These are phyloP conservation scores for Enteromius anoplus DNA, from an alignment of 2,797 vertebrate species.

Conservation along the genomic window DNA sequence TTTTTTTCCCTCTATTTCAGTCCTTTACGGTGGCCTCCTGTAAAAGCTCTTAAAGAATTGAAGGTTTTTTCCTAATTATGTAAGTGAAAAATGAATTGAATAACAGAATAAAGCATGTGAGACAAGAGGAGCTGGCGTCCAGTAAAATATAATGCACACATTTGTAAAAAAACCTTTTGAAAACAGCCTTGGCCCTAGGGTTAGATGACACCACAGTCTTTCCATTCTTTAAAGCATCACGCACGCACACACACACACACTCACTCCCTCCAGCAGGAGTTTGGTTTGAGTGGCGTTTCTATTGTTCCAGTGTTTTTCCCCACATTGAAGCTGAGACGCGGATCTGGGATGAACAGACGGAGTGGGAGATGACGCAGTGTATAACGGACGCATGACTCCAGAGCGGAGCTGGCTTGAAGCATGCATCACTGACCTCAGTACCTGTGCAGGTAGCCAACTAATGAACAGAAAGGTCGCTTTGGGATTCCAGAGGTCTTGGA, in stretches of 20 bases:
- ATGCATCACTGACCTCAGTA: constrained; percentile 41
- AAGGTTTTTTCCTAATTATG: background rate
- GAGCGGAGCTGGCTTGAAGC: constrained; percentile 15
- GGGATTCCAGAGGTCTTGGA: constrained; percentile 34
- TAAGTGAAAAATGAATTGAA: constrained; percentile 9
- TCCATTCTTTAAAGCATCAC: constrained; percentile 17
- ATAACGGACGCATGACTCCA: constrained; percentile 31
- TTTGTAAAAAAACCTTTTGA: constrained; percentile 63
- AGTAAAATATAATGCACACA: constrained; percentile 60
- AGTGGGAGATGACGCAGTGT: constrained; percentile 34
- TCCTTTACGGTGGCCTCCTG: background rate
- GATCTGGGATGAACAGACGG: constrained; percentile 32
- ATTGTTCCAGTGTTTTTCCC: constrained; percentile 51
- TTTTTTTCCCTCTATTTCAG: background rate
- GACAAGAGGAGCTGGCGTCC: constrained; percentile 8
- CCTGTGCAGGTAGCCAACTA: constrained; percentile 53
- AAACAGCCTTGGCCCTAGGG: constrained; percentile 45
- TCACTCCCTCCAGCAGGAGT: constrained; percentile 32
- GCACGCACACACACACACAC: constrained; percentile 27
- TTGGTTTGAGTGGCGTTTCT: constrained; percentile 49
- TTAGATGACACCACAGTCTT: constrained; percentile 27
- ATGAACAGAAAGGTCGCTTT: constrained; percentile 9
- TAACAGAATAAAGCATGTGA: constrained; percentile 17
- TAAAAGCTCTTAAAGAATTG: background rate
- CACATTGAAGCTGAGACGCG: constrained; percentile 39